Base-by-base conservation (phyloP, 2,797 vertebrate species). In the Podargus strigoides region DNA sequence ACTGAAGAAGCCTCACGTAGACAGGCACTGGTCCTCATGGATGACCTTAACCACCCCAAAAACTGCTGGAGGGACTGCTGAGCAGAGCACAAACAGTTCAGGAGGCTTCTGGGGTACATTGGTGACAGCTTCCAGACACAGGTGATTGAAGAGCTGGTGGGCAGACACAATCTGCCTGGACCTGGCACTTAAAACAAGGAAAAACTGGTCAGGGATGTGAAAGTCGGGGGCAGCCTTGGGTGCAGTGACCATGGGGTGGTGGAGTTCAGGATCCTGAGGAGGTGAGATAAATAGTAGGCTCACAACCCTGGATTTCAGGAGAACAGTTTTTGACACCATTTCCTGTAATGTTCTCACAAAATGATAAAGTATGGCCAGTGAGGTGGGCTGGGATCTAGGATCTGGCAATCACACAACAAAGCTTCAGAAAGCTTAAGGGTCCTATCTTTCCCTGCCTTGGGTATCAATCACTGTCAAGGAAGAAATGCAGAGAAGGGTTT, bases 151-250 rank as follows among this genome's bases (percentile, higher is more conserved):
- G 52, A 78, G 20, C 44, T 4, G 4, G 3, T 6, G 2, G 4
- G 13, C 11, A 23, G 42, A 14, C 16, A 3, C 0, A 0, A 27
- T 67, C 18, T 82, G 27, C 50, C 52, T 18, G 26, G 21, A 18
- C 18, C 34, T 77, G 36, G 37, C 19, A 2, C 20, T 63, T 72
- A 17, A 81, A 60, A 68, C 14, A 30, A 39, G 30, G 41, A 66
- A 32, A 13, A 89, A n/a, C 21, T 56, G 11, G 4, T 42, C 49
- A 39, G 13, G 26, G 4, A 5, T 63, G 11, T 85, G 60, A 47
- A 87, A 34, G 22, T 13, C 3, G 0, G 52, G 26, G 24, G 30
- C 34, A 90, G 23, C 39, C 32, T 73, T 80, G 41, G 23, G 32
- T 85, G 17, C 59, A n/a, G 41, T 36, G 46, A 41, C 14, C 14